Evolutionary conservation across 1,140 invertebrate genomes (phyloP), one percentile per base, ranked within the genome.

Genomic region (Magallana ariakensis): DNA sequence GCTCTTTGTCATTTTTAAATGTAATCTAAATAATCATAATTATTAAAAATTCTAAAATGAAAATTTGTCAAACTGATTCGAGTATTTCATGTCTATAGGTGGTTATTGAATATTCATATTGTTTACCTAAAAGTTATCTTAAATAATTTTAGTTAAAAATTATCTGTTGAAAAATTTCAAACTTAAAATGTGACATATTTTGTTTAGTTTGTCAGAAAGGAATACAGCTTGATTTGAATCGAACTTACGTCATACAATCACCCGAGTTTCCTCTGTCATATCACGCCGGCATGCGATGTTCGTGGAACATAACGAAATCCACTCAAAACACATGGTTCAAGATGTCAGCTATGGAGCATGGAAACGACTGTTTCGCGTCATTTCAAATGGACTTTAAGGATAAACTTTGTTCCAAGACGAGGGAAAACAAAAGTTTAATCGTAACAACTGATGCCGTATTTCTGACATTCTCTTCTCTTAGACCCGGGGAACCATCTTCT

Each of bases 181-280:
- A 46, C 33, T 46, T 46, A 2, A 46, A 46, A 46, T 46, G 33
- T 46, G 33, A 46, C 33, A 8, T 75, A 11, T 7, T 75, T 26
- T 75, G 11, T 75, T 13, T 26, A 75, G 66, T 75, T 75, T 75
- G 66, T 26, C 19, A 33, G 22, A 75, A 75, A 33, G 22, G 26
- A 11, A 26, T 11, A 19, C 22, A 19, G 10, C 66, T 75, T 26
- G 13, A 75, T 10, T 26, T 33, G 22, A 75, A 75, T 75, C 66
- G 26, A 33, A 33, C 19, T 1, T 26, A 75, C 33, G 3, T 10
- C 5, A 75, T 75, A 75, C 22, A 75, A 22, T 75, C 66, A 26
- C 66, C 66, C 22, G 66, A 75, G 33, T 75, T 75, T 26, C 66
- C 66, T 26, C 66, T 75, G 66, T 11, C 66, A 9, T 75, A 75